These are phyloP conservation scores for Autographa pulchrina DNA, from an alignment of 2,888 invertebrate genomes.

Conservation along the genomic window DNA sequence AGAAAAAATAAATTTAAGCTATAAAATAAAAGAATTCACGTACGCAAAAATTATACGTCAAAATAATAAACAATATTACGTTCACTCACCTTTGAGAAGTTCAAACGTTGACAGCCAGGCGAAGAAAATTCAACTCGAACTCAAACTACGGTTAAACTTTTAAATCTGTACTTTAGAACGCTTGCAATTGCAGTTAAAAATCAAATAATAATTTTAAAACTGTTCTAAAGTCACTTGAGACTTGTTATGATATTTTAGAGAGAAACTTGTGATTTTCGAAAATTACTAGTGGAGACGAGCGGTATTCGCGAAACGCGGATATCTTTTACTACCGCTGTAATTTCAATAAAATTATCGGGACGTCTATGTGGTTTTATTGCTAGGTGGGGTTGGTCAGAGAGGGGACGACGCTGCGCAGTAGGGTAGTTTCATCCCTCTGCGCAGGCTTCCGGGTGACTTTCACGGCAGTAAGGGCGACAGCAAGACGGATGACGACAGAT, in stretches of 20 bases:
- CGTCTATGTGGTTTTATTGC: slow-evolving; percentile 52
- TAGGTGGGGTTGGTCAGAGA: slow-evolving; percentile 56
- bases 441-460: slow-evolving; percentile 67
- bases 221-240: background rate
- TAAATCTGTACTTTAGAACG: slow-evolving; percentile 20
- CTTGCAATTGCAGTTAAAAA: background rate
- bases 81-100: slow-evolving; percentile 28
- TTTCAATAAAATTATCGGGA: slow-evolving; percentile 20
- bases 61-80: slow-evolving; percentile 8
- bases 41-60: background rate
- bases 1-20: background rate
- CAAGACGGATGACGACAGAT: slow-evolving; percentile 68
- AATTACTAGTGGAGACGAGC: slow-evolving; percentile 13
- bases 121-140: slow-evolving; percentile 14
- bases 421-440: slow-evolving; percentile 59
- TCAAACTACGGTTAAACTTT: slow-evolving; percentile 27
- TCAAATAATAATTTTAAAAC: background rate
- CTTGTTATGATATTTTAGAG: slow-evolving; percentile 5
- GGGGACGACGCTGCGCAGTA: slow-evolving; percentile 66
- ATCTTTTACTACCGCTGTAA: slow-evolving; percentile 7
- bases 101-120: background rate
- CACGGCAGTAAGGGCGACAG: slow-evolving; percentile 63
- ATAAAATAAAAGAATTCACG: background rate
- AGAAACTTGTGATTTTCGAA: background rate
- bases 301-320: slow-evolving; percentile 6